Conservation (phyloP, 2,888 invertebrate species). For the Cephus runcator region DNA sequence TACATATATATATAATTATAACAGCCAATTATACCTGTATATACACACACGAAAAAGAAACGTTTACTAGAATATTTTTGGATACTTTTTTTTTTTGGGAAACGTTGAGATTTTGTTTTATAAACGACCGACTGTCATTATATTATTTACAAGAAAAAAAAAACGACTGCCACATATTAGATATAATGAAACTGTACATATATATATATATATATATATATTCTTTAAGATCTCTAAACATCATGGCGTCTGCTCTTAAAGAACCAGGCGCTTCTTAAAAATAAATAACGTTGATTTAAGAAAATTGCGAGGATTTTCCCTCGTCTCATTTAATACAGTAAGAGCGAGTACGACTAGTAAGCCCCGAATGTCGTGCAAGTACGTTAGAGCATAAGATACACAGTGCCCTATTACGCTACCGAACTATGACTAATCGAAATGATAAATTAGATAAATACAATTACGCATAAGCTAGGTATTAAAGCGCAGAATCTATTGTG, state of each 20-base stretch:
- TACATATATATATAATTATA: not conserved
- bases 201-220: too few species aligned
- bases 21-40: not conserved
- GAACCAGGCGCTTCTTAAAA: not conserved
- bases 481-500: conserved; percentile 20
- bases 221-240: not conserved
- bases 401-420: not conserved
- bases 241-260: not conserved
- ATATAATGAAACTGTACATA: not conserved
- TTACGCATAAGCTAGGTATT: not conserved
- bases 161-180: not conserved
- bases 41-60: not conserved
- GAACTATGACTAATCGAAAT: not conserved
- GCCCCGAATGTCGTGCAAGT: too few species aligned
- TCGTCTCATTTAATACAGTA: not conserved
- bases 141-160: not conserved
- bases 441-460: not conserved
- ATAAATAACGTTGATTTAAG: not conserved
- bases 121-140: not conserved
- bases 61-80: not conserved
- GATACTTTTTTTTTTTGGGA: not conserved
- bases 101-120: not conserved
- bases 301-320: not conserved
- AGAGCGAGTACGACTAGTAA: too few species aligned
- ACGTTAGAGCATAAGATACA: not conserved